Evolutionary conservation across 2,797 vertebrate genomes (phyloP), one percentile per base, ranked within the genome.

Genomic region (Tokudaia tokunoshimensis): DNA sequence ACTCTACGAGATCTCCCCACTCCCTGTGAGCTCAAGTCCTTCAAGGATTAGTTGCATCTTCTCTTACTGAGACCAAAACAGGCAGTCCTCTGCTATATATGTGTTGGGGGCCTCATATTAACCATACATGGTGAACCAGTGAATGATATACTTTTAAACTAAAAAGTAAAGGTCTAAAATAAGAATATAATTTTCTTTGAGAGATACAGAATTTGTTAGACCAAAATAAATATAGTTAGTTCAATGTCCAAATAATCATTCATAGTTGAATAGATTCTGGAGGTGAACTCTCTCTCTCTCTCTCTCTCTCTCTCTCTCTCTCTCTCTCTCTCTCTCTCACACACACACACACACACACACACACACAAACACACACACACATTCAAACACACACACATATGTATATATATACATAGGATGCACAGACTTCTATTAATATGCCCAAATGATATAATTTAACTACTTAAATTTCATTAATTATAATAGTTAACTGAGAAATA

Each of bases 81-180:
- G 61, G 9, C 59, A 63, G 61, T 29, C 24, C 10, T 63, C 24
- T 4, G 61, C 61, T 63, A 3, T 29, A 63, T 63, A 63, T 63
- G 26, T 29, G 61, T 63, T 12, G 10, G 61, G 61, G 61, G 24
- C 61, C 24, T 63, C 61, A 29, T 63, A 63, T 63, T 26, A 67
- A 13, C 6, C 14, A 15, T 7, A 76, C 78, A 13, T 76, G 15
- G 50, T 57, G 22, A 2, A 84, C 12, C 34, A 80, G 14, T 61
- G 26, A 14, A 92, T n/a, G 20, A 41, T 24, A 67, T 24, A 4
- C 4, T 76, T 89, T 85, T 19, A 15, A 44, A 29, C 41, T 15
- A 94, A 19, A 44, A 78, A 61, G 41, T 57, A 91, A 75, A 67
- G 50, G 6, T 72, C 76, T 94, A 34, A 78, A 91, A 88, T 65